Evolutionary conservation across 2,113 vertebrate genomes (phyloP).

Genomic region (Conger conger): DNA sequence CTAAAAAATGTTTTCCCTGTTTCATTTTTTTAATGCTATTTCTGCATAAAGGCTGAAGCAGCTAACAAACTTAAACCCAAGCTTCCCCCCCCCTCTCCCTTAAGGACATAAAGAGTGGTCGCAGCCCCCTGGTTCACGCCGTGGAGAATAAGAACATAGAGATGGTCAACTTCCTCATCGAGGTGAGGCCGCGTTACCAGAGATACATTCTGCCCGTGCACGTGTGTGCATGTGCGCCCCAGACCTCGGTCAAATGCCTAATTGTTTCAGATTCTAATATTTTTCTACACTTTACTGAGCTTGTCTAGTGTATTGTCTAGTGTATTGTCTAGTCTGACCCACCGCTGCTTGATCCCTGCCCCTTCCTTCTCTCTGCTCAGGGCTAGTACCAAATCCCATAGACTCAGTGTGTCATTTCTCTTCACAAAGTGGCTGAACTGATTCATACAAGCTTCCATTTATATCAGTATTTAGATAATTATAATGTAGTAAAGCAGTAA

Average conservation of each 20-base stretch:
- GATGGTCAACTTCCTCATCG: slow-evolving; percentile 81
- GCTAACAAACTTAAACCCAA: not conserved
- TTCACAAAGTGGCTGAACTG: not conserved
- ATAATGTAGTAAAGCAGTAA: too few relatives aligned
- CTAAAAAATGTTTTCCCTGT: too few relatives aligned
- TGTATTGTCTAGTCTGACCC: too few relatives aligned
- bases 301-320: too few relatives aligned
- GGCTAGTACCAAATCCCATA: not conserved
- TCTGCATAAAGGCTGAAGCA: not conserved
- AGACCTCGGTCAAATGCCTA: too few relatives aligned
- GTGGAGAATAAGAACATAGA: slow-evolving; percentile 78
- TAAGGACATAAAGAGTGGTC: slow-evolving; percentile 86
- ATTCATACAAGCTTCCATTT: not conserved
- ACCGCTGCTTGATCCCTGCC: not conserved
- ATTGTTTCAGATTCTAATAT: too few relatives aligned
- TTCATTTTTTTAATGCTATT: not conserved
- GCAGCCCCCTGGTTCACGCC: slow-evolving; percentile 81
- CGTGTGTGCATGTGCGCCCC: not conserved
- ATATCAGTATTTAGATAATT: too few relatives aligned
- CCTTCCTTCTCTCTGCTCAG: not conserved
- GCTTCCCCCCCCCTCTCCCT: slow-evolving; percentile 7
- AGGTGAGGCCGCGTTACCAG: slow-evolving; percentile 59
- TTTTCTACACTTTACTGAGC: too few relatives aligned
- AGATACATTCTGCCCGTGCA: not conserved
- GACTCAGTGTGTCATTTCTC: not conserved